Percentiles rank a stretch among this genome's conserved stretches.
phyloP scores from a whole-genome alignment of 2,797 vertebrate genomes.

The Malacoraja senta region DNA sequence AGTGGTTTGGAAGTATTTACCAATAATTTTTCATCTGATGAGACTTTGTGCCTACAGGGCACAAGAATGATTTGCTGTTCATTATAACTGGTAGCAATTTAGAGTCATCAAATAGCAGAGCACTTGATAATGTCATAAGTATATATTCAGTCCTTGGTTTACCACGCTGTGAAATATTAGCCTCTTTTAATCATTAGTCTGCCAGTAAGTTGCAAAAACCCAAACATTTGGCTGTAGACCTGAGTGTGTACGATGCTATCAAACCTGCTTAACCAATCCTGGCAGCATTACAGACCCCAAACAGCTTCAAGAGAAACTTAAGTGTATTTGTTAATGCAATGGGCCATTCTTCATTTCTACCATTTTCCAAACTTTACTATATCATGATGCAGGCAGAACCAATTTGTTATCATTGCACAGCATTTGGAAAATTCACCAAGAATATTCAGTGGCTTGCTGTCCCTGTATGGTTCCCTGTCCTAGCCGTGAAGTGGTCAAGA shows the following conservation, averaged over 20 bases:
- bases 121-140: not conserved
- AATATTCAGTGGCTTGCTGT: no score
- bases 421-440: no score
- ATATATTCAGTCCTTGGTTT: not conserved
- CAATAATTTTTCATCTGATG: not conserved
- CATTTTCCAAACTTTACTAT: no score
- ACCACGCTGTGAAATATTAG: not conserved
- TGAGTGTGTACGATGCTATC: not conserved
- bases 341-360: not conserved
- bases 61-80: not conserved
- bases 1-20: not conserved
- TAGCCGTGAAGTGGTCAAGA: no score
- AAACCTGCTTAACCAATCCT: not conserved
- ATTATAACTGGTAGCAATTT: not conserved
- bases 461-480: no score
- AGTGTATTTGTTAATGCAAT: not conserved
- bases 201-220: not conserved
- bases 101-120: not conserved
- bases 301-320: not conserved
- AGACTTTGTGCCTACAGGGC: not conserved
- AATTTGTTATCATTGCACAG: no score
- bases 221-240: conserved; percentile 5
- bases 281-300: not conserved
- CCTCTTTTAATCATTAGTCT: not conserved
- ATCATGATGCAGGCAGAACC: no score